Evolutionary conservation across 2,888 invertebrate species (phyloP).

Genomic region (Linhomoeus sp.): DNA sequence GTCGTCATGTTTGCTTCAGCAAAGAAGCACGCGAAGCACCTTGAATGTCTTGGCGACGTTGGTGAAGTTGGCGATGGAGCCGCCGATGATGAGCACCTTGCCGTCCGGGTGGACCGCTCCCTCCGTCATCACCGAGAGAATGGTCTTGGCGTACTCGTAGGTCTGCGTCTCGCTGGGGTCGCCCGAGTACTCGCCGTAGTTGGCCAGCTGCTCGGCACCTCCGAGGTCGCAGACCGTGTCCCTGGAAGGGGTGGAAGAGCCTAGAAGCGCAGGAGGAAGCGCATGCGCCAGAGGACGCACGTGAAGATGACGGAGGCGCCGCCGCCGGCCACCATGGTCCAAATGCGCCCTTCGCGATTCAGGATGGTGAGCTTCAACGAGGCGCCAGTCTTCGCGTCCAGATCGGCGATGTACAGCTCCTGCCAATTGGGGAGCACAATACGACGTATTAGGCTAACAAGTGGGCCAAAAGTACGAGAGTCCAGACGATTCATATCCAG

Average conservation of each 20-base stretch:
- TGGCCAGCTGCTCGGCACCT: slow-evolving; percentile 74
- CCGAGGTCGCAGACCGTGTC: slow-evolving; percentile 96
- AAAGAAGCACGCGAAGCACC: slow-evolving; percentile 16
- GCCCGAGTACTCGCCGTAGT: slow-evolving; percentile 97
- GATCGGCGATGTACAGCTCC: slow-evolving; percentile 91
- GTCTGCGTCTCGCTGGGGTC: slow-evolving; percentile 97
- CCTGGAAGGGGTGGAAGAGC: slow-evolving; percentile 32
- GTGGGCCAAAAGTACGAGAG: no score
- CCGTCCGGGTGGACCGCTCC: slow-evolving; percentile 39
- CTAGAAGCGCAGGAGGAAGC: no score
- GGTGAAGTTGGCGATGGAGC: slow-evolving; percentile 97
- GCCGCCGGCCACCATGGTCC: slow-evolving; percentile 99
- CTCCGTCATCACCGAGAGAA: slow-evolving; percentile 79
- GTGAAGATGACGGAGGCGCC: slow-evolving; percentile 94
- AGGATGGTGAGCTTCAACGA: slow-evolving; percentile 88
- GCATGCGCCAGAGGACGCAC: slow-evolving; percentile 20
- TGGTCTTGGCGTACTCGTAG: slow-evolving; percentile 95
- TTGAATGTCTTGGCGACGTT: slow-evolving; percentile 98
- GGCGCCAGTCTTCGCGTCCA: slow-evolving; percentile 95
- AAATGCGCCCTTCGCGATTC: slow-evolving; percentile 81
- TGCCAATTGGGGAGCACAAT: slow-evolving; percentile 85
- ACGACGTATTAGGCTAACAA: no score
- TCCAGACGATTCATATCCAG: no score
- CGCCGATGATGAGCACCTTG: slow-evolving; percentile 78
- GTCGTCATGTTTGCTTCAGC: not conserved